phyloP scores from a whole-genome alignment of 1,140 invertebrate species.

The Adoxophyes honmai region DNA sequence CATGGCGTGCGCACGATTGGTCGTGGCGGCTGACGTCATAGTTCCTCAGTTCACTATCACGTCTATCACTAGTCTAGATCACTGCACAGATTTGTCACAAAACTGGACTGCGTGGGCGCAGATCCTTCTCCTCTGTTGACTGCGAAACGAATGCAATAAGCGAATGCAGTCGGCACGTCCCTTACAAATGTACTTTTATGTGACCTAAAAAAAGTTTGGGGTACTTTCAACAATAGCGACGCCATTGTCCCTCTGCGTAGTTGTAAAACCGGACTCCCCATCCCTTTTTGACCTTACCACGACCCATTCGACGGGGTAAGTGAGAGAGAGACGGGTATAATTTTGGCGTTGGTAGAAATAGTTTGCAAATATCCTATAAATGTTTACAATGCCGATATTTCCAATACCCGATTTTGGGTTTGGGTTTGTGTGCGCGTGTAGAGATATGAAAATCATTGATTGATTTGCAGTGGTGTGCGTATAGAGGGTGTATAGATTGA shows the following conservation, averaged over 20 bases:
- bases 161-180: conserved; percentile 58
- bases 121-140: conserved; percentile 50
- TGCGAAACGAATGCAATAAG: conserved; percentile 70
- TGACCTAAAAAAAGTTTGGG: conserved; percentile 75
- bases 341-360: conserved; percentile 42
- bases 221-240: conserved; percentile 71
- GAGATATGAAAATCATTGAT: conserved; percentile 58
- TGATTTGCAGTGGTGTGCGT: conserved; percentile 53
- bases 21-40: conserved; percentile 54
- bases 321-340: conserved; percentile 45
- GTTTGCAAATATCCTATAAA: conserved; percentile 68
- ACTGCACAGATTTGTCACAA: conserved; percentile 26
- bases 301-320: conserved; percentile 20
- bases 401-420: conserved; percentile 36
- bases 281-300: conserved; percentile 37
- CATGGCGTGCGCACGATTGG: conserved; percentile 59
- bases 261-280: conserved; percentile 59
- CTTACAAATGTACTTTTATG: conserved; percentile 73
- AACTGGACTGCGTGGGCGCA: conserved; percentile 59
- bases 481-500: conserved; percentile 73
- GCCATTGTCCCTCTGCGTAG: conserved; percentile 67
- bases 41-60: conserved; percentile 23
- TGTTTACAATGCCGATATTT: conserved; percentile 73
- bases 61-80: conserved; percentile 30
- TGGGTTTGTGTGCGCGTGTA: conserved; percentile 51